Percentiles rank a stretch among this genome's conserved stretches.
Evolutionary conservation across 1,140 invertebrate species (phyloP).

Genomic region (Cydia pomonella): DNA sequence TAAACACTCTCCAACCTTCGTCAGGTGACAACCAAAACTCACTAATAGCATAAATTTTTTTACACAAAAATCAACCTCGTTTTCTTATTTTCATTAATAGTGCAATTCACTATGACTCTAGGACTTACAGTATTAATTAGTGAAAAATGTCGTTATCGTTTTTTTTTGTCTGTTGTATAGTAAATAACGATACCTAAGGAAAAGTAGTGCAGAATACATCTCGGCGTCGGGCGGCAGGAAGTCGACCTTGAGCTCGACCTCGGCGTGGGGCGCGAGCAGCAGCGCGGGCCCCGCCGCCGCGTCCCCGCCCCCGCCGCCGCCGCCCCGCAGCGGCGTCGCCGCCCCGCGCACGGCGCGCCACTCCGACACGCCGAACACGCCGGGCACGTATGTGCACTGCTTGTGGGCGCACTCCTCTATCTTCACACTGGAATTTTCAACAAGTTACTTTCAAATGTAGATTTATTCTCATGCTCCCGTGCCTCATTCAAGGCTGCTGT

Average conservation of each 20-base stretch:
- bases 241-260: slow-evolving; percentile 46
- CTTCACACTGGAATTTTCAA: slow-evolving; percentile 30
- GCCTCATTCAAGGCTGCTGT: too few relatives aligned
- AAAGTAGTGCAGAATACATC: slow-evolving; percentile 50
- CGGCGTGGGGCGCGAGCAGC: slow-evolving; percentile 51
- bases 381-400: slow-evolving; percentile 46
- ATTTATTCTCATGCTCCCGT: too few relatives aligned
- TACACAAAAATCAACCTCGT: too few relatives aligned
- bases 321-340: slow-evolving; percentile 34
- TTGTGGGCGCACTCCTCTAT: slow-evolving; percentile 40
- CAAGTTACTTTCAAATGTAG: too few relatives aligned
- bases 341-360: slow-evolving; percentile 46
- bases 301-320: slow-evolving; percentile 20
- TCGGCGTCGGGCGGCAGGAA: slow-evolving; percentile 51
- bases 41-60: too few relatives aligned
- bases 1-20: too few relatives aligned
- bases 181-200: slow-evolving; percentile 59
- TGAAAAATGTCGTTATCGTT: too few relatives aligned
- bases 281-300: slow-evolving; percentile 42
- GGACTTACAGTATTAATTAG: too few relatives aligned
- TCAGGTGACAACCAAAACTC: too few relatives aligned
- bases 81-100: too few relatives aligned
- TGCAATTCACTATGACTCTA: too few relatives aligned
- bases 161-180: too few relatives aligned
- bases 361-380: slow-evolving; percentile 42